These are phyloP conservation scores for Eumerus sabulonum DNA, from an alignment of 2,888 invertebrate species.

Conservation along the genomic window DNA sequence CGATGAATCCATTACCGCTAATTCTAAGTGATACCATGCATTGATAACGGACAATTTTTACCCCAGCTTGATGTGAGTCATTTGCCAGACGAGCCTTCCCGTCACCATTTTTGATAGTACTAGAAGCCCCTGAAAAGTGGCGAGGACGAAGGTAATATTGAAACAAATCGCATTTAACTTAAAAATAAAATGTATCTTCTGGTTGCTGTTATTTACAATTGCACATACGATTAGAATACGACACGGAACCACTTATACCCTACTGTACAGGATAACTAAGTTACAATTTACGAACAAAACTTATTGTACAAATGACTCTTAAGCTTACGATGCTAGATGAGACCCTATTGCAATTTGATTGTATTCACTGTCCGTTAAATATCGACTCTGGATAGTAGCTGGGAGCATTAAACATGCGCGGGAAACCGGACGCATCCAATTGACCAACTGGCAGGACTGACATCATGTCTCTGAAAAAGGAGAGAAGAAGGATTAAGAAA, in stretches of 20 bases:
- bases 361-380: slow-evolving; percentile 76
- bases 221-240: slow-evolving; percentile 46
- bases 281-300: slow-evolving; percentile 27
- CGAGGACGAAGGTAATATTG: too few relatives aligned
- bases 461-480: slow-evolving; percentile 76
- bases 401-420: slow-evolving; percentile 78
- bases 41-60: too few relatives aligned
- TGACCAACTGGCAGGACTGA: slow-evolving; percentile 78
- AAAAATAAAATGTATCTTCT: slow-evolving; percentile 45
- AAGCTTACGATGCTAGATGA: slow-evolving; percentile 11
- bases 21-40: too few relatives aligned
- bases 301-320: slow-evolving; percentile 35
- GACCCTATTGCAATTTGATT: too few relatives aligned
- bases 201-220: slow-evolving; percentile 63
- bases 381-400: slow-evolving; percentile 78
- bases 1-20: too few relatives aligned
- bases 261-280: slow-evolving; percentile 52
- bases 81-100: not conserved
- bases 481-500: slow-evolving; percentile 17
- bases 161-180: not conserved
- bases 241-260: slow-evolving; percentile 23
- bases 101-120: not conserved
- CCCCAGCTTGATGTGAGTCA: too few relatives aligned
- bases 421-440: slow-evolving; percentile 77
- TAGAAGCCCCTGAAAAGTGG: too few relatives aligned